Evolutionary conservation across 1,140 invertebrate genomes (phyloP).

Genomic region (Neocloeon triangulifer): DNA sequence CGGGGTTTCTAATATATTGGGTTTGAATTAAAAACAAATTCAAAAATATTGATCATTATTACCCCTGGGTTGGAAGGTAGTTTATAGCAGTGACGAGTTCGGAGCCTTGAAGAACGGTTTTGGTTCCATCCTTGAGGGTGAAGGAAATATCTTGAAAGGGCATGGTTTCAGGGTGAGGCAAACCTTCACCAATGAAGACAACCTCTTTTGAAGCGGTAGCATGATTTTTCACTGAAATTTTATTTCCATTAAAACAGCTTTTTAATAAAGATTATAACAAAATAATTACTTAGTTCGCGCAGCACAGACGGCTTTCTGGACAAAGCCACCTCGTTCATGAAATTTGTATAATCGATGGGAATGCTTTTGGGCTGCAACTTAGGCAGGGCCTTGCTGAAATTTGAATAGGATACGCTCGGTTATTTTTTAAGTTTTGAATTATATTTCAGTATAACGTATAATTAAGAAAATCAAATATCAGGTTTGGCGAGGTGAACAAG

Average conservation of each 20-base stretch:
- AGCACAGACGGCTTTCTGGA: slow-evolving; percentile 15
- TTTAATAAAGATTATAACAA: slow-evolving; percentile 3
- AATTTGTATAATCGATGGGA: slow-evolving; percentile 16
- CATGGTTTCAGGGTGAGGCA: slow-evolving; percentile 53
- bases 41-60: slow-evolving; percentile 7
- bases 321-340: slow-evolving; percentile 17
- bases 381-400: neutral
- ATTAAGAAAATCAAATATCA: no score
- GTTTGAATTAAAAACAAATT: slow-evolving; percentile 4
- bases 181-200: slow-evolving; percentile 50
- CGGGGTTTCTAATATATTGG: slow-evolving; percentile 22
- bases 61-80: slow-evolving; percentile 51
- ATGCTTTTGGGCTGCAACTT: slow-evolving; percentile 2
- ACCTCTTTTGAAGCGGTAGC: slow-evolving; percentile 35
- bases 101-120: slow-evolving; percentile 26
- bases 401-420: no score
- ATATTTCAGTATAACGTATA: no score
- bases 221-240: slow-evolving; percentile 31
- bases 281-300: slow-evolving; percentile 19
- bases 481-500: no score
- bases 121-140: slow-evolving; percentile 30
- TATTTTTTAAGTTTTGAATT: no score
- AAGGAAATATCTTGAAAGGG: slow-evolving; percentile 43
- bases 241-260: neutral
- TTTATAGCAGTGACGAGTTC: slow-evolving; percentile 38